A percentile compares a stretch with the other conserved stretches of the same genome.
These are phyloP conservation scores for Meiosimyza decipiens DNA, from an alignment of 2,888 invertebrate species.

Conservation along the genomic window DNA sequence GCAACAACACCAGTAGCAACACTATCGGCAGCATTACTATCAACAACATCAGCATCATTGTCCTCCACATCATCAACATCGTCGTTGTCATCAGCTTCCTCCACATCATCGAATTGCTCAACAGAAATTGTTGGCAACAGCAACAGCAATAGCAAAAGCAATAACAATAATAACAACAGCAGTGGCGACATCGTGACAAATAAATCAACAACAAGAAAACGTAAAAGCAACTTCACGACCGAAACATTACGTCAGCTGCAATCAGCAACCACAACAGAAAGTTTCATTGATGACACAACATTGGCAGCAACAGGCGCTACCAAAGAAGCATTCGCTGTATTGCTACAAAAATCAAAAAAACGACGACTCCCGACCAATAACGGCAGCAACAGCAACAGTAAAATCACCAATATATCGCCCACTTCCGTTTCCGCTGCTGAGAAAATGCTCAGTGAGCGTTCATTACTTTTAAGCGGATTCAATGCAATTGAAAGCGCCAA, in stretches of 20 bases:
- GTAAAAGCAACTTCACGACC: constrained; percentile 45
- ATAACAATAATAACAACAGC: constrained; percentile 26
- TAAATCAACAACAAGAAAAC: constrained; percentile 45
- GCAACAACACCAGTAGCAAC: constrained; percentile 7
- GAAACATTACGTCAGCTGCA: constrained; percentile 45
- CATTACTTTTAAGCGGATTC: constrained; percentile 62
- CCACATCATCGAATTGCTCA: constrained; percentile 44
- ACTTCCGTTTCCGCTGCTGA: constrained; percentile 43
- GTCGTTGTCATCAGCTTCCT: constrained; percentile 31
- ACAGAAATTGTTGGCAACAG: constrained; percentile 43
- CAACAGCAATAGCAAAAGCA: constrained; percentile 36
- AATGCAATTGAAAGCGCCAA: constrained; percentile 60
- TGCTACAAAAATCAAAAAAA: background rate
- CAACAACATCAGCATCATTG: constrained; percentile 27
- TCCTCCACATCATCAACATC: constrained; percentile 39
- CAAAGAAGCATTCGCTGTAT: background rate
- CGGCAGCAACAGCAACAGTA: constrained; percentile 41
- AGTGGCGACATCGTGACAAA: constrained; percentile 41
- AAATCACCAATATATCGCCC: constrained; percentile 36
- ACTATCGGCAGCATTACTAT: constrained; percentile 21
- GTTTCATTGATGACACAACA: constrained; percentile 33
- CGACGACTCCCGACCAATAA: background rate
- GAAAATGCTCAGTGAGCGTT: constrained; percentile 66
- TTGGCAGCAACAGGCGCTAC: constrained; percentile 6
- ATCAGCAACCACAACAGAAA: constrained; percentile 40